phyloP scores from a whole-genome alignment of 2,888 invertebrate species.

The Acronicta aceris region DNA sequence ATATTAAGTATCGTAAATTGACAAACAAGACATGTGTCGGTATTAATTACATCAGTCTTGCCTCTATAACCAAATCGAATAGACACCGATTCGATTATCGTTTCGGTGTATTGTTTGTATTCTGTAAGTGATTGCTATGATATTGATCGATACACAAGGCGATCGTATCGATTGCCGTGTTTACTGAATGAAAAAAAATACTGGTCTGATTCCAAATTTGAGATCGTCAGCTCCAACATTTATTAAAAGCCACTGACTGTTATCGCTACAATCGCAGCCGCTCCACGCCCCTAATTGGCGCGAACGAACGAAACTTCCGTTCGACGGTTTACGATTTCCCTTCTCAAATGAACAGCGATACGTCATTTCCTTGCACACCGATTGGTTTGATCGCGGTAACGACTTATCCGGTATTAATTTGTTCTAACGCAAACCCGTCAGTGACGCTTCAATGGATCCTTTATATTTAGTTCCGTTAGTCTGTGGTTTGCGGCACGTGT shows the following conservation, averaged over 20 bases:
- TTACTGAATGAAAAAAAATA: too few relatives aligned
- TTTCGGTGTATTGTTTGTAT: slow-evolving; percentile 8
- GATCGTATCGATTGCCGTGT: too few relatives aligned
- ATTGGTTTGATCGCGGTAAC: slow-evolving; percentile 65
- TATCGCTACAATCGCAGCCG: slow-evolving; percentile 53
- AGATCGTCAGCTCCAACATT: neutral
- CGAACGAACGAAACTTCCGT: slow-evolving; percentile 79
- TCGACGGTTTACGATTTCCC: slow-evolving; percentile 78
- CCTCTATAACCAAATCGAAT: slow-evolving; percentile 34
- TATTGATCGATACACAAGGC: too few relatives aligned
- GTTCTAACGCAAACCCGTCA: slow-evolving; percentile 56
- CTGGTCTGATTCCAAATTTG: neutral
- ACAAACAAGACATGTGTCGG: slow-evolving; percentile 53
- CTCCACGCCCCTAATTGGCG: slow-evolving; percentile 58
- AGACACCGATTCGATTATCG: slow-evolving; percentile 26
- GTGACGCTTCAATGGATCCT: slow-evolving; percentile 43
- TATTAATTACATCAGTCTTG: slow-evolving; percentile 49
- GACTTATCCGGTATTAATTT: slow-evolving; percentile 76
- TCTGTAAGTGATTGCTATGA: neutral
- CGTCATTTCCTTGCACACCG: slow-evolving; percentile 75
- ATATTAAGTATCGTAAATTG: slow-evolving; percentile 41
- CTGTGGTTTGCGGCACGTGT: slow-evolving; percentile 26
- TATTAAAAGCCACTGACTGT: slow-evolving; percentile 28
- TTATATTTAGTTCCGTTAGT: slow-evolving; percentile 28
- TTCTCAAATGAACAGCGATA: slow-evolving; percentile 68